phyloP scores from a whole-genome alignment of 2,888 invertebrate species.

The Taenaris catops region DNA sequence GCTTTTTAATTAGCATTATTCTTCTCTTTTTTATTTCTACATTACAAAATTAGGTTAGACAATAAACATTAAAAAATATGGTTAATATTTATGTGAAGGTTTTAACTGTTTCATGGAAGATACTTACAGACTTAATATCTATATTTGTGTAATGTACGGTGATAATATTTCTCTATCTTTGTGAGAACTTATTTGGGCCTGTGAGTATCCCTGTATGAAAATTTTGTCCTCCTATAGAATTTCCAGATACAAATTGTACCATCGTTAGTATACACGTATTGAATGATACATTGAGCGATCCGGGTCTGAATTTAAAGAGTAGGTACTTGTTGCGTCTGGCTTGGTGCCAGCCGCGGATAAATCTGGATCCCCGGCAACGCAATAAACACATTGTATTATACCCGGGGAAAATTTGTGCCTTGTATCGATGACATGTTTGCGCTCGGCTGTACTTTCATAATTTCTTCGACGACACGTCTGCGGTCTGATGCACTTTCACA shows the following conservation, averaged over 20 bases:
- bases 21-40: slow-evolving; percentile 5
- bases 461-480: too few relatives aligned
- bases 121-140: too few relatives aligned
- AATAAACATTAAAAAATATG: slow-evolving; percentile 1
- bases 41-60: slow-evolving; percentile 3
- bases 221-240: too few relatives aligned
- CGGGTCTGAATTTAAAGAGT: slow-evolving; percentile 20
- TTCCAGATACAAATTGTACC: too few relatives aligned
- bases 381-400: slow-evolving; percentile 17
- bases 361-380: slow-evolving; percentile 14
- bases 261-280: slow-evolving; percentile 12
- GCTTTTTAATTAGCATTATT: slow-evolving; percentile 11
- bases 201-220: too few relatives aligned
- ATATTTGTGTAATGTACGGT: too few relatives aligned
- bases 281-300: slow-evolving; percentile 14
- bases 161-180: too few relatives aligned
- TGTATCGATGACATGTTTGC: background rate
- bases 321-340: slow-evolving; percentile 29
- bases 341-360: slow-evolving; percentile 23
- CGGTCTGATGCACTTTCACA: too few relatives aligned
- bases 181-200: too few relatives aligned
- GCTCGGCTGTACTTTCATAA: too few relatives aligned
- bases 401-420: slow-evolving; percentile 4
- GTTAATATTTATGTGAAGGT: too few relatives aligned
- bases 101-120: too few relatives aligned